Conservation (phyloP, 1,140 invertebrate genomes). For the Listronotus oregonensis region DNA sequence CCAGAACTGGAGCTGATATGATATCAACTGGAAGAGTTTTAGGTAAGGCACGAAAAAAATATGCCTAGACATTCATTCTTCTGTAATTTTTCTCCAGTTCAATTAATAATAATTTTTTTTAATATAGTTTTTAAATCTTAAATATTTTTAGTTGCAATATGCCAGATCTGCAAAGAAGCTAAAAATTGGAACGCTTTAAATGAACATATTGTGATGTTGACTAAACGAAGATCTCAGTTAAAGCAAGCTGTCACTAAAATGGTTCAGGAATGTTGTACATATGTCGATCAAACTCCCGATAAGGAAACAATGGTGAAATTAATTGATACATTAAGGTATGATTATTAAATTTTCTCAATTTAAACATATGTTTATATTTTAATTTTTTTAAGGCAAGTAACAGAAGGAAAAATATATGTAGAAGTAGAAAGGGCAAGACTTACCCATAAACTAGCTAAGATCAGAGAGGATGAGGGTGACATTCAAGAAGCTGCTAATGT, state of each 20-base stretch:
- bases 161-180: slow-evolving; percentile 91
- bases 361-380: no score
- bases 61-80: not conserved
- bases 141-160: slow-evolving; percentile 73
- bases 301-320: slow-evolving; percentile 91
- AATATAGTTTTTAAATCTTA: no score
- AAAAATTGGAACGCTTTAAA: slow-evolving; percentile 92
- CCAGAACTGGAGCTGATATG: slow-evolving; percentile 93
- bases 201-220: slow-evolving; percentile 91
- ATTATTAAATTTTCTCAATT: slow-evolving; percentile 65
- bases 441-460: slow-evolving; percentile 91
- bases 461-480: slow-evolving; percentile 92
- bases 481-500: slow-evolving; percentile 88
- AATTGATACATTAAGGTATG: slow-evolving; percentile 90
- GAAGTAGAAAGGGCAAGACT: slow-evolving; percentile 97
- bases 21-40: slow-evolving; percentile 91
- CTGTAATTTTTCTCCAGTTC: no score
- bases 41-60: no score
- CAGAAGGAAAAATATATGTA: slow-evolving; percentile 99
- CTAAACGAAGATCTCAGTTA: slow-evolving; percentile 93
- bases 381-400: slow-evolving; percentile 66
- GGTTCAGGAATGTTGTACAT: slow-evolving; percentile 96
- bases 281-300: slow-evolving; percentile 91
- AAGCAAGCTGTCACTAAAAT: slow-evolving; percentile 99
- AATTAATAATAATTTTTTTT: no score